These are phyloP conservation scores for Chloropsis hardwickii DNA, from an alignment of 2,113 vertebrate genomes.

Conservation along the genomic window DNA sequence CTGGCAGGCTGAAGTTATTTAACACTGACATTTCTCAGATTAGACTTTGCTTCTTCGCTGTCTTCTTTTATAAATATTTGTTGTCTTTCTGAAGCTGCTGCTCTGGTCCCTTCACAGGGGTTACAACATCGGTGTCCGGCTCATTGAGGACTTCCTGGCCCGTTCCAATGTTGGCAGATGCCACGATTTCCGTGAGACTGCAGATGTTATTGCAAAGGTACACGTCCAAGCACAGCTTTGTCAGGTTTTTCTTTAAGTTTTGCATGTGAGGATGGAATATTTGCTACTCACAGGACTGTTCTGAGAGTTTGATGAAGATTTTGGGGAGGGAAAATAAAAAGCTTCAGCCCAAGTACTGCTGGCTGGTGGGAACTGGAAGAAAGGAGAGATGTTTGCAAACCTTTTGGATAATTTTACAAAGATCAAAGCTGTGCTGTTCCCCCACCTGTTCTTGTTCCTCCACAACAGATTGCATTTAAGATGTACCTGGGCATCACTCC, in stretches of 20 bases:
- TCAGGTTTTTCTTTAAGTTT: not conserved
- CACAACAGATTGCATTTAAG: constrained; percentile 91
- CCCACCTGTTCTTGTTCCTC: not conserved
- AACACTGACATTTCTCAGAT: not conserved
- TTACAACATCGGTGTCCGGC: constrained; percentile 96
- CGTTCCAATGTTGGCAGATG: constrained; percentile 96
- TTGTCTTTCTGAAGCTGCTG: not conserved
- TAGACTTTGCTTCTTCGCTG: rapidly evolving
- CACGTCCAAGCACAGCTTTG: not conserved
- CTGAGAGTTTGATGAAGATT: not conserved
- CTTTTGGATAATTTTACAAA: not conserved
- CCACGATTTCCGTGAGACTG: constrained; percentile 98
- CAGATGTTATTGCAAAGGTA: constrained; percentile 98
- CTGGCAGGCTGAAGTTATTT: not conserved
- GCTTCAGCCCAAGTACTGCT: not conserved
- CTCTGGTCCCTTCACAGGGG: constrained; percentile 79
- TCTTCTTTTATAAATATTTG: not conserved
- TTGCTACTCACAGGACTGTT: not conserved
- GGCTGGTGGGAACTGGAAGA: not conserved
- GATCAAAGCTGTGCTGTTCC: not conserved
- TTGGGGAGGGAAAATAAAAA: not conserved
- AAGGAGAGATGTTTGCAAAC: not conserved
- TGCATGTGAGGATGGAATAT: not conserved
- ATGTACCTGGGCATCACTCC: constrained; percentile 98
- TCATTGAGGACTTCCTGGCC: constrained; percentile 97